Evolutionary conservation across 2,113 vertebrate species (phyloP).

Genomic region (Aythya baeri): DNA sequence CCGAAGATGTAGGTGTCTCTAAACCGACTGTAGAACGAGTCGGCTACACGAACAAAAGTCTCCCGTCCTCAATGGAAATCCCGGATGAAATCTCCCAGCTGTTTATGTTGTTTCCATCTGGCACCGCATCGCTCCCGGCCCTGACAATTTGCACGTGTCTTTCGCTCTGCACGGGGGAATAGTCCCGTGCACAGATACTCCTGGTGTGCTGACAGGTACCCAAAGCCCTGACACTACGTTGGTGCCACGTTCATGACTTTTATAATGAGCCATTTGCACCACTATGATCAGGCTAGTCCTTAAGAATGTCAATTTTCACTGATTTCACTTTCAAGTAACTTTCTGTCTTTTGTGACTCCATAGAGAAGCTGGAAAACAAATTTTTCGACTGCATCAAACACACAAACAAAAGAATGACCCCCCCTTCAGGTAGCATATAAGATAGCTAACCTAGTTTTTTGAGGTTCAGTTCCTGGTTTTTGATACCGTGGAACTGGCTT

Average conservation of each 20-base stretch:
- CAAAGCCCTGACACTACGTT: rapidly evolving
- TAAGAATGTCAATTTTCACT: not conserved
- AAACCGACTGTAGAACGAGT: not conserved
- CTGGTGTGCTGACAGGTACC: not conserved
- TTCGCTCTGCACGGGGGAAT: rapidly evolving
- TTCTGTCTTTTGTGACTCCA: not conserved
- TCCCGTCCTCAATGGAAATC: not conserved
- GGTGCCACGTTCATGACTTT: not conserved
- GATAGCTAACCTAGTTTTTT: not conserved
- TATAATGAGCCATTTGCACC: not conserved
- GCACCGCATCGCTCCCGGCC: not conserved
- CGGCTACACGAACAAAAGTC: not conserved
- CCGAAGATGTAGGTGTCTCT: not conserved
- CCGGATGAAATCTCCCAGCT: not conserved
- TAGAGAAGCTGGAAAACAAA: not conserved
- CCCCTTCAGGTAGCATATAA: not conserved
- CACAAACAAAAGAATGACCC: not conserved
- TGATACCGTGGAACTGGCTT: not conserved
- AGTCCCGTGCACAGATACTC: rapidly evolving
- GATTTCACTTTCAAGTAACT: not conserved
- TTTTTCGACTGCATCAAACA: not conserved
- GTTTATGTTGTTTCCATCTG: not conserved
- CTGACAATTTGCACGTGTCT: not conserved
- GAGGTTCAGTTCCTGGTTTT: not conserved
- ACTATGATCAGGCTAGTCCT: not conserved